Evolutionary conservation across 2,797 vertebrate species (phyloP).

Genomic region (Dromococcyx pavoninus): DNA sequence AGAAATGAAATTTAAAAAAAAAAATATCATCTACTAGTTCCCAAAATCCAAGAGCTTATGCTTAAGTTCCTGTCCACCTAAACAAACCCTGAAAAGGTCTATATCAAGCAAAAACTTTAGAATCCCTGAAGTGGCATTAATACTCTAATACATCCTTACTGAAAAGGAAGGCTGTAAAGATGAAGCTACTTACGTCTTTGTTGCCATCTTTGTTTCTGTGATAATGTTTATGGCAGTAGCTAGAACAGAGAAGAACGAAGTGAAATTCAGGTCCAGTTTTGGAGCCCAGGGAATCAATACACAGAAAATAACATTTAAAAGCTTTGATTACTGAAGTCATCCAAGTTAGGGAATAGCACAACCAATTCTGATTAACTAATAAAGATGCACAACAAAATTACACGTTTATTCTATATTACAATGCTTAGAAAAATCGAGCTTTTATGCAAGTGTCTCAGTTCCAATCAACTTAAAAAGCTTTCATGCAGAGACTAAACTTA

Average conservation of each 20-base stretch:
- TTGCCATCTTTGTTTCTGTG: slow-evolving; percentile 87
- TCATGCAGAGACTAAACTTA: neutral
- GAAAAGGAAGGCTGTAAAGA: neutral
- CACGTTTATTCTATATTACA: neutral
- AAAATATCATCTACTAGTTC: neutral
- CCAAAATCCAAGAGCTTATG: neutral
- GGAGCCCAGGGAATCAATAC: neutral
- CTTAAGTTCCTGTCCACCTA: neutral
- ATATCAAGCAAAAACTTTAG: neutral
- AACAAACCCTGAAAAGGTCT: neutral
- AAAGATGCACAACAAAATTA: neutral
- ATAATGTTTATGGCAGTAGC: slow-evolving; percentile 94
- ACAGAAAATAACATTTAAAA: neutral
- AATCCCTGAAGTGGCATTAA: neutral
- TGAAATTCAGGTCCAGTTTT: neutral
- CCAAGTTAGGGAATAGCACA: neutral
- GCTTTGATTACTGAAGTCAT: neutral
- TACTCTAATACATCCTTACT: neutral
- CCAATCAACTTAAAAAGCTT: neutral
- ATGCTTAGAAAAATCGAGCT: neutral
- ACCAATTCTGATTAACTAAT: neutral
- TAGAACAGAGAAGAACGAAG: slow-evolving; percentile 67
- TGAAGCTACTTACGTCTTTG: slow-evolving; percentile 89
- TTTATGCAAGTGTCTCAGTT: neutral
- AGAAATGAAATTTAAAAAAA: neutral